These are phyloP conservation scores for Craterocephalus amniculus DNA, from an alignment of 2,797 vertebrate species.

Conservation along the genomic window DNA sequence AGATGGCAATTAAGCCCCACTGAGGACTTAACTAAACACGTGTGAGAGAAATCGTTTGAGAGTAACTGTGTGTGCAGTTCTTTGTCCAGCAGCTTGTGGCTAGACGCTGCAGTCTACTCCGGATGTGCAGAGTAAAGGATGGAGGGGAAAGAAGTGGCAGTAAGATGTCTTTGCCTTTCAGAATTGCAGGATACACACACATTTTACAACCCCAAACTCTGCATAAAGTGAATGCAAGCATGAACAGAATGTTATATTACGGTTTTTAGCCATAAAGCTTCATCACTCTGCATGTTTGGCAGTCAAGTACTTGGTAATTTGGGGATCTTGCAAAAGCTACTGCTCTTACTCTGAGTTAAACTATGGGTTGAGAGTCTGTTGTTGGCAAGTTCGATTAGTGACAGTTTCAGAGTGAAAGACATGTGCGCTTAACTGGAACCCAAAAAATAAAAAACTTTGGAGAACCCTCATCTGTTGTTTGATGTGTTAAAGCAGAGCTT, in stretches of 20 bases:
- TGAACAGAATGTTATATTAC: slow-evolving; percentile 14
- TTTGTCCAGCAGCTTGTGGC: slow-evolving; percentile 28
- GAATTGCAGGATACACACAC: background rate
- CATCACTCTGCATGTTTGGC: slow-evolving; percentile 26
- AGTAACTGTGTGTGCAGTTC: slow-evolving; percentile 52
- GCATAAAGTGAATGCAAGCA: background rate
- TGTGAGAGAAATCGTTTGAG: slow-evolving; percentile 53
- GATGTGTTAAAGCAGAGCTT: slow-evolving; percentile 26
- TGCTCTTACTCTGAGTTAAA: slow-evolving; percentile 16
- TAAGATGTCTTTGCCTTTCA: slow-evolving; percentile 31
- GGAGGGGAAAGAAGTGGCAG: slow-evolving; percentile 39
- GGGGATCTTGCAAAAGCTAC: slow-evolving; percentile 12
- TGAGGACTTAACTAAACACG: slow-evolving; percentile 71
- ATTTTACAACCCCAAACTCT: background rate
- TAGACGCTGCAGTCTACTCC: slow-evolving; percentile 28
- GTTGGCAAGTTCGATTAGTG: slow-evolving; percentile 21
- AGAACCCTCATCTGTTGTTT: slow-evolving; percentile 24
- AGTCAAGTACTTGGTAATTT: slow-evolving; percentile 1
- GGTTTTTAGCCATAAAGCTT: slow-evolving; percentile 7
- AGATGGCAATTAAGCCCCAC: slow-evolving; percentile 70
- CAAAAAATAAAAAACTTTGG: slow-evolving; percentile 41
- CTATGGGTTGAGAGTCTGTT: slow-evolving; percentile 11
- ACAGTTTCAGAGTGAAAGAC: slow-evolving; percentile 28
- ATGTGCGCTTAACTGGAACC: slow-evolving; percentile 16
- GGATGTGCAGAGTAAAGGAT: slow-evolving; percentile 30